Evolutionary conservation across 2,888 invertebrate genomes (phyloP).

Genomic region (Caenorhabditis imperialis): DNA sequence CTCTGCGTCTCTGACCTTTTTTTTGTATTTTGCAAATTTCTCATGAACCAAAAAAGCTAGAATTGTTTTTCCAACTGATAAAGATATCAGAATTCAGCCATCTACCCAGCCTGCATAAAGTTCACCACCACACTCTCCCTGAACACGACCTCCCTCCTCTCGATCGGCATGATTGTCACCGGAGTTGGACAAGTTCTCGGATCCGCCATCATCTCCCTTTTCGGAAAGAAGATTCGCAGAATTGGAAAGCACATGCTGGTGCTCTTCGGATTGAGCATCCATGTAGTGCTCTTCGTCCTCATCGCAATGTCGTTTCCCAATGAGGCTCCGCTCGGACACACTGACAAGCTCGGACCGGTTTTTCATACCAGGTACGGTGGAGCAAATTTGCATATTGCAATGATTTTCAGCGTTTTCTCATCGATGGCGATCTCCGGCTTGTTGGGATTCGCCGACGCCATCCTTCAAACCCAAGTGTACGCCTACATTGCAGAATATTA

Average conservation of each 20-base stretch:
- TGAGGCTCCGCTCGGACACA: constrained; percentile 32
- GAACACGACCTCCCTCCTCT: constrained; percentile 31
- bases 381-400: too few relatives aligned
- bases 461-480: constrained; percentile 47
- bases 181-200: constrained; percentile 40
- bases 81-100: constrained; percentile 10
- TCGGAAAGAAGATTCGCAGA: constrained; percentile 15
- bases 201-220: constrained; percentile 2
- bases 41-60: too few relatives aligned
- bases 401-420: constrained; percentile 12
- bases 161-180: constrained; percentile 27
- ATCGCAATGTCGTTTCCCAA: constrained; percentile 37
- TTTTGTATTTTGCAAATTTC: too few relatives aligned
- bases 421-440: constrained; percentile 18
- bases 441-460: constrained; percentile 43
- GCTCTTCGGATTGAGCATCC: constrained; percentile 1
- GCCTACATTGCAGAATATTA: constrained; percentile 37
- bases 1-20: too few relatives aligned
- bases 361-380: constrained; percentile 9
- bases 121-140: constrained; percentile 21
- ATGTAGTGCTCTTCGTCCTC: constrained; percentile 7
- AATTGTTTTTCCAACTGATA: too few relatives aligned
- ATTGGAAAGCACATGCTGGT: constrained; percentile 11
- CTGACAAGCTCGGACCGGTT: constrained; percentile 20
- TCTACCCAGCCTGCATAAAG: constrained; percentile 46